Evolutionary conservation across 2,888 invertebrate genomes (phyloP).

Genomic region (Pasiphila rectangulata): DNA sequence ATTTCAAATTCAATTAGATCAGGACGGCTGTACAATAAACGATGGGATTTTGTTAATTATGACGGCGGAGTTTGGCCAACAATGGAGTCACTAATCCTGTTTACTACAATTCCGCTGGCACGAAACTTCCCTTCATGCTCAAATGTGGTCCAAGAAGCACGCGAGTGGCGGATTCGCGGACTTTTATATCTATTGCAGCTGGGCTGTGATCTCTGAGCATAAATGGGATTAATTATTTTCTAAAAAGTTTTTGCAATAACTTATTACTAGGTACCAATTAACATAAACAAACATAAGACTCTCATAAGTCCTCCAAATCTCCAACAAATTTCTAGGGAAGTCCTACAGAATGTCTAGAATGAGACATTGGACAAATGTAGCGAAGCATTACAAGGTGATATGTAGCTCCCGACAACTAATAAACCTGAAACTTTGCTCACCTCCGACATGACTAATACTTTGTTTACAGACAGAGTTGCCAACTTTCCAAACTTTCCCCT

Average conservation of each 20-base stretch:
- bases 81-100: constrained; percentile 57
- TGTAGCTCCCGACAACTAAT: constrained; percentile 17
- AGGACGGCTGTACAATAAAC: constrained; percentile 38
- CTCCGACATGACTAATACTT: constrained; percentile 17
- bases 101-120: constrained; percentile 49
- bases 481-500: constrained; percentile 16
- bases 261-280: too few species aligned
- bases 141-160: constrained; percentile 33
- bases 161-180: constrained; percentile 18
- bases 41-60: constrained; percentile 52
- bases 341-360: too few species aligned
- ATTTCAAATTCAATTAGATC: constrained; percentile 42
- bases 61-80: constrained; percentile 43
- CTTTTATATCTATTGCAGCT: not conserved
- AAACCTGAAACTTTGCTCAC: constrained; percentile 14
- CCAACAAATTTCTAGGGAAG: too few species aligned
- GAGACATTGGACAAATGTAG: too few species aligned
- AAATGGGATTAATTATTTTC: not conserved
- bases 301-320: too few species aligned
- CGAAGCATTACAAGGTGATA: constrained; percentile 14
- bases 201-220: too few species aligned
- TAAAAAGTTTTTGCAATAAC: too few species aligned
- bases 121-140: constrained; percentile 49
- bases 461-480: constrained; percentile 15
- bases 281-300: too few species aligned